Conservation (phyloP, 2,888 invertebrate species). For the Antheraea yamamai region DNA sequence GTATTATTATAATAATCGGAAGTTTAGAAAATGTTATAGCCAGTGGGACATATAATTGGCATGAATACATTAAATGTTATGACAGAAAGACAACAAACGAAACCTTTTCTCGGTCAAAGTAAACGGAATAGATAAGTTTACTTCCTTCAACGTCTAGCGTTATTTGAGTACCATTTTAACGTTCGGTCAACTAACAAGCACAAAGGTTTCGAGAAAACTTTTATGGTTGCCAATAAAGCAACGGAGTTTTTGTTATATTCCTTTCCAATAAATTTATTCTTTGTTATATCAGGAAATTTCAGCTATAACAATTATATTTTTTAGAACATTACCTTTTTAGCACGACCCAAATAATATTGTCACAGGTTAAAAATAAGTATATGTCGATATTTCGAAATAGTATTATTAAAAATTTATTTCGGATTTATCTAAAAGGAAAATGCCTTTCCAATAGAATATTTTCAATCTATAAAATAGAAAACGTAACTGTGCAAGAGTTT, state of each 20-base stretch:
- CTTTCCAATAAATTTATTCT: conserved; percentile 25
- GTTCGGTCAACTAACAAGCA: conserved; percentile 8
- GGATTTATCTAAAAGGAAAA: not conserved
- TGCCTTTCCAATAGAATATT: not conserved
- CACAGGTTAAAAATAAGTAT: too few relatives aligned
- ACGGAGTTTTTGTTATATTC: not conserved
- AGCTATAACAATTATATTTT: too few relatives aligned
- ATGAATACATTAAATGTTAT: conserved; percentile 26
- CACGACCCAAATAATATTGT: too few relatives aligned
- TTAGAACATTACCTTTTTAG: too few relatives aligned
- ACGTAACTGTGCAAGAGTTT: conserved; percentile 49
- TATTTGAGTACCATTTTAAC: conserved; percentile 28
- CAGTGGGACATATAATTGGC: conserved; percentile 48
- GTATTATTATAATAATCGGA: not conserved
- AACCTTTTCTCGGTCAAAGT: conserved; percentile 39
- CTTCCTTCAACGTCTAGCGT: conserved; percentile 34
- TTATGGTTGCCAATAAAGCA: not conserved
- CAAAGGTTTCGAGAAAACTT: conserved; percentile 3
- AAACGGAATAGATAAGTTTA: conserved; percentile 28
- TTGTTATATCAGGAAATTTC: too few relatives aligned
- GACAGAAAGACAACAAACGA: conserved; percentile 37
- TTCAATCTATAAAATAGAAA: conserved; percentile 31
- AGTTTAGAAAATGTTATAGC: conserved; percentile 17
- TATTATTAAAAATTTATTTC: not conserved
- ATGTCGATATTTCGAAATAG: too few relatives aligned